These are phyloP conservation scores for Lerista edwardsae DNA, from an alignment of 2,797 vertebrate genomes.

Conservation along the genomic window DNA sequence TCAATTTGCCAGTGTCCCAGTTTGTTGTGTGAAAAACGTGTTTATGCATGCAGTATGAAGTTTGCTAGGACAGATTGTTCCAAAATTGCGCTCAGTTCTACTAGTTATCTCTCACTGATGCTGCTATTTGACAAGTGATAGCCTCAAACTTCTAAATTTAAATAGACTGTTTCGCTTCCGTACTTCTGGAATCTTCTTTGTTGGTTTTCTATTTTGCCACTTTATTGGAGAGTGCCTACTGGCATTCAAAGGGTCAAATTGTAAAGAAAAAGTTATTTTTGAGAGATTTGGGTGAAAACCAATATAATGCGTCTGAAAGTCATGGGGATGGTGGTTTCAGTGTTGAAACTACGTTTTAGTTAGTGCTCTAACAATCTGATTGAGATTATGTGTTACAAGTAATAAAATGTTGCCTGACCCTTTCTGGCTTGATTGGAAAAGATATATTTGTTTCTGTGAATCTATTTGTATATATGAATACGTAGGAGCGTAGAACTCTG, in stretches of 20 bases:
- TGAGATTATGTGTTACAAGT: not conserved
- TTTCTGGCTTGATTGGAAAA: constrained; percentile 45
- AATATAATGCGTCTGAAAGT: constrained; percentile 2
- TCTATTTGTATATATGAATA: constrained; percentile 65
- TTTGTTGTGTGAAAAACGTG: not conserved
- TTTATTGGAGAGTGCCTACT: constrained; percentile 12
- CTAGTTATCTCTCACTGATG: not conserved
- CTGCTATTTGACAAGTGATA: not conserved
- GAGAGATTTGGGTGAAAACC: constrained; percentile 10
- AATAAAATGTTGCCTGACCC: constrained; percentile 53
- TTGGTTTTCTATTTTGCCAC: not conserved
- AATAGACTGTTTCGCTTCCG: not conserved
- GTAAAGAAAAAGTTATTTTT: constrained; percentile 27
- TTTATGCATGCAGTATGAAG: not conserved
- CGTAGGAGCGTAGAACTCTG: constrained; percentile 69
- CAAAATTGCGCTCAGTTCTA: not conserved
- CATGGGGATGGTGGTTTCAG: constrained; percentile 16
- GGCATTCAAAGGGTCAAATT: constrained; percentile 25
- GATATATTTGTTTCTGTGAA: constrained; percentile 68
- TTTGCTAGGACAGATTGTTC: not conserved
- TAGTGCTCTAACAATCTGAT: constrained; percentile 4
- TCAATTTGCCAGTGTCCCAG: not conserved
- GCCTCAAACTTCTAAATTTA: not conserved
- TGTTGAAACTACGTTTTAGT: constrained; percentile 37
- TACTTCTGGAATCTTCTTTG: constrained; percentile 7